Evolutionary conservation across 2,888 invertebrate species (phyloP).

Genomic region (Brenthis hecate): DNA sequence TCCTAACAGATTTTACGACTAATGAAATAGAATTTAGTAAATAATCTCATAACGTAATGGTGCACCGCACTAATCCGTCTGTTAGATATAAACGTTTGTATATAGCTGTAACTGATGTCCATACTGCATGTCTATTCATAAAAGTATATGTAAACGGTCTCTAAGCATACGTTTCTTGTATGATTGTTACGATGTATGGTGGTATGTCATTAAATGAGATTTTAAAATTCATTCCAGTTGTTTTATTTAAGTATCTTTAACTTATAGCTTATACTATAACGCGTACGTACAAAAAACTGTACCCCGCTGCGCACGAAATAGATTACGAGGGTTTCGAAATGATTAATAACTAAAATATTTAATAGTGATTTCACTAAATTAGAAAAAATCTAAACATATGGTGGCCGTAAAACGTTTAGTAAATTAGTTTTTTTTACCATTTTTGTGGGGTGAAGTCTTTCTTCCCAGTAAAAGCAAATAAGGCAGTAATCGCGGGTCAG

Average conservation of each 20-base stretch:
- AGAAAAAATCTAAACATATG: constrained; percentile 28
- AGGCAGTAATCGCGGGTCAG: constrained; percentile 62
- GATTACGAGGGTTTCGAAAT: constrained; percentile 19
- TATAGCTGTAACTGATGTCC: constrained; percentile 41
- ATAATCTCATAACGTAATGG: constrained; percentile 26
- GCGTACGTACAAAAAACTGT: constrained; percentile 13
- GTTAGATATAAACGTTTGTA: constrained; percentile 44
- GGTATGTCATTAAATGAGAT: constrained; percentile 69
- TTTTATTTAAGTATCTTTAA: constrained; percentile 17
- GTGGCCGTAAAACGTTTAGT: constrained; percentile 9
- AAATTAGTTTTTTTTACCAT: constrained; percentile 17
- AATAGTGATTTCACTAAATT: constrained; percentile 22
- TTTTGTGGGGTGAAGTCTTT: constrained; percentile 23
- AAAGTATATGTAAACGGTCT: constrained; percentile 22
- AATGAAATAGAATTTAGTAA: constrained; percentile 25
- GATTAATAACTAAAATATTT: constrained; percentile 25
- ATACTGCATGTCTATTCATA: constrained; percentile 35
- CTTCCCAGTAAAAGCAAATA: constrained; percentile 33
- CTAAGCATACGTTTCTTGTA: constrained; percentile 51
- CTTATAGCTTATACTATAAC: neutral
- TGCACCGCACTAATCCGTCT: constrained; percentile 47
- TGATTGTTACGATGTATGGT: constrained; percentile 66
- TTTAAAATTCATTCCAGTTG: constrained; percentile 44
- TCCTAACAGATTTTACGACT: constrained; percentile 24
- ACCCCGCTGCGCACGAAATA: constrained; percentile 16